Percentiles rank a stretch among this genome's conserved stretches.
Conservation (phyloP, 2,888 invertebrate species). For the Metallyticus violacea region DNA sequence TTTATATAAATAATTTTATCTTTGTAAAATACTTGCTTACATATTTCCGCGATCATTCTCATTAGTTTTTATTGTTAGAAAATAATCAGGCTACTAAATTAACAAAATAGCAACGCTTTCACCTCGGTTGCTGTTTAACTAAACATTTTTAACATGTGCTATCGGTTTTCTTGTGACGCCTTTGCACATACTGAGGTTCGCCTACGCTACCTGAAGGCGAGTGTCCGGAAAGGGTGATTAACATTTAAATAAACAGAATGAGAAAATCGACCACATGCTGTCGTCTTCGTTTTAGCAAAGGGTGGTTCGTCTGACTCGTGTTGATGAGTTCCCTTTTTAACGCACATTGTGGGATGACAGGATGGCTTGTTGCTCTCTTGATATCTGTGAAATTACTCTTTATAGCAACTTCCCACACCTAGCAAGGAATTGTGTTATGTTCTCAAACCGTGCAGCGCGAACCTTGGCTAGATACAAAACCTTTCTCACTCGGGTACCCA, state of each 20-base stretch:
- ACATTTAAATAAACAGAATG: constrained; percentile 3
- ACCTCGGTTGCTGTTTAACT: too few relatives aligned
- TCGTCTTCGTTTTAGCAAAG: neutral
- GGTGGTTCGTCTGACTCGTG: neutral
- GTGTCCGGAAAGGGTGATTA: neutral
- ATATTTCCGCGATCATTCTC: too few relatives aligned
- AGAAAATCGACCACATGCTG: neutral
- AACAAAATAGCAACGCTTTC: too few relatives aligned
- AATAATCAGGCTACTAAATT: too few relatives aligned
- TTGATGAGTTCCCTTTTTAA: neutral
- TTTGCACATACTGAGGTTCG: neutral
- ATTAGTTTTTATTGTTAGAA: too few relatives aligned
- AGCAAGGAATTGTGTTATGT: neutral
- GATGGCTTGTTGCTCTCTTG: neutral
- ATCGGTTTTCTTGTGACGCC: neutral
- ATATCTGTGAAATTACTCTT: neutral
- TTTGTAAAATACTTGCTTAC: too few relatives aligned
- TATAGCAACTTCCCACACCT: neutral
- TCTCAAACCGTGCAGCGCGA: neutral
- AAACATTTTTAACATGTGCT: too few relatives aligned
- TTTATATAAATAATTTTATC: too few relatives aligned
- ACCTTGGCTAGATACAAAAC: too few relatives aligned
- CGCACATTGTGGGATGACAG: neutral
- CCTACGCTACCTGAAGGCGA: neutral
- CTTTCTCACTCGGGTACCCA: too few relatives aligned